Percentiles rank a stretch among this genome's conserved stretches.
Evolutionary conservation across 1,140 invertebrate genomes (phyloP).

Genomic region (Epicauta chinensis): DNA sequence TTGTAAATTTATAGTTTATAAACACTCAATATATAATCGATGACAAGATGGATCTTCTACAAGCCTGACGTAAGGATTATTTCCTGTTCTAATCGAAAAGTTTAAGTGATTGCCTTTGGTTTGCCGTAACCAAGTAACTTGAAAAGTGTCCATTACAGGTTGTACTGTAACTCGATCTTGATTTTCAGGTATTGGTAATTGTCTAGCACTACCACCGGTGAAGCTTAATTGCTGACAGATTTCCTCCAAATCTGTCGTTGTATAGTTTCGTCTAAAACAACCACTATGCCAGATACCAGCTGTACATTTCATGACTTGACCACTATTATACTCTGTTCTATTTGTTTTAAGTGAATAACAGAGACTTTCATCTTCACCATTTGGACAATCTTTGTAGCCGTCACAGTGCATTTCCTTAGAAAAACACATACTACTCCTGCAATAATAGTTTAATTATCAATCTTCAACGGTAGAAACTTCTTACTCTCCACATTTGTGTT

Average conservation of each 20-base stretch:
- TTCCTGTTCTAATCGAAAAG: slow-evolving; percentile 30
- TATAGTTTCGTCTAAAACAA: slow-evolving; percentile 46
- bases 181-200: slow-evolving; percentile 12
- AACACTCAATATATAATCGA: slow-evolving; percentile 32
- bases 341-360: slow-evolving; percentile 39
- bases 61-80: slow-evolving; percentile 32
- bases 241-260: slow-evolving; percentile 37
- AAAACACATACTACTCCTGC: slow-evolving; percentile 51
- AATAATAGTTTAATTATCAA: slow-evolving; percentile 5
- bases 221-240: slow-evolving; percentile 45
- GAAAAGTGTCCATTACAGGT: slow-evolving; percentile 30
- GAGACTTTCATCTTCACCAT: slow-evolving; percentile 59
- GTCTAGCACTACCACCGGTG: slow-evolving; percentile 15
- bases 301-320: slow-evolving; percentile 49
- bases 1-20: slow-evolving; percentile 8
- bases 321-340: slow-evolving; percentile 42
- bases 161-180: slow-evolving; percentile 8
- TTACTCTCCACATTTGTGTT: slow-evolving; percentile 49
- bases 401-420: slow-evolving; percentile 67
- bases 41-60: slow-evolving; percentile 27
- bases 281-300: slow-evolving; percentile 55
- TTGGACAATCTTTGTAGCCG: slow-evolving; percentile 58
- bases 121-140: slow-evolving; percentile 31
- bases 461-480: not conserved
- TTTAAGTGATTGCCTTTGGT: slow-evolving; percentile 19